phyloP scores from a whole-genome alignment of 2,888 invertebrate genomes.

The Calameuta idolon region DNA sequence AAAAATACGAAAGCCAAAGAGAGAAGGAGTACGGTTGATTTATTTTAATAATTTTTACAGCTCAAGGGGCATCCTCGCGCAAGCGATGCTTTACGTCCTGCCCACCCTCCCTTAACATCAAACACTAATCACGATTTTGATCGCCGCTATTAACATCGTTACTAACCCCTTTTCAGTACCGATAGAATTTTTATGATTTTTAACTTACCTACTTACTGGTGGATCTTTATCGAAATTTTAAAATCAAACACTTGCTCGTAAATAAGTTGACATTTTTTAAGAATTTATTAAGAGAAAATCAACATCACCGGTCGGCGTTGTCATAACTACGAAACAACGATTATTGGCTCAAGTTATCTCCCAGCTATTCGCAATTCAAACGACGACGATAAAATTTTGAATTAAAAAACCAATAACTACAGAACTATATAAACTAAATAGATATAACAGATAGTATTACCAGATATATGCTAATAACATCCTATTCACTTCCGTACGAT shows the following conservation, averaged over 20 bases:
- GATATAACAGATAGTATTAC: not conserved
- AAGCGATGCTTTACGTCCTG: not conserved
- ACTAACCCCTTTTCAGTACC: not conserved
- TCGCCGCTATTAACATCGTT: not conserved
- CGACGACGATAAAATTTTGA: too few species aligned
- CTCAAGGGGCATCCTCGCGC: not conserved
- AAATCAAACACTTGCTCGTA: not conserved
- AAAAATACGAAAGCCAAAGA: not conserved
- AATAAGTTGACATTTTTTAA: too few species aligned
- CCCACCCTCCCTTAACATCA: not conserved
- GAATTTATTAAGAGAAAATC: too few species aligned
- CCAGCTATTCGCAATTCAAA: not conserved
- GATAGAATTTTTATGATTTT: not conserved
- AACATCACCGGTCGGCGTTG: too few species aligned
- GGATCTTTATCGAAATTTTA: not conserved
- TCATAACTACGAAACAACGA: not conserved
- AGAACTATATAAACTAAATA: not conserved
- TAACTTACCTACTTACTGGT: not conserved
- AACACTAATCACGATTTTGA: slow-evolving; percentile 1
- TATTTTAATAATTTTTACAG: slow-evolving; percentile 5
- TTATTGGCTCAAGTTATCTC: not conserved
- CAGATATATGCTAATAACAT: not conserved
- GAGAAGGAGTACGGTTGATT: not conserved
- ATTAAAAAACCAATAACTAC: not conserved
- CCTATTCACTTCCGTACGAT: not conserved